Evolutionary conservation across 64 coral and sea anemone genomes (phyloP), one percentile per base, ranked within the genome.

Genomic region (Pachyseris speciosa): DNA sequence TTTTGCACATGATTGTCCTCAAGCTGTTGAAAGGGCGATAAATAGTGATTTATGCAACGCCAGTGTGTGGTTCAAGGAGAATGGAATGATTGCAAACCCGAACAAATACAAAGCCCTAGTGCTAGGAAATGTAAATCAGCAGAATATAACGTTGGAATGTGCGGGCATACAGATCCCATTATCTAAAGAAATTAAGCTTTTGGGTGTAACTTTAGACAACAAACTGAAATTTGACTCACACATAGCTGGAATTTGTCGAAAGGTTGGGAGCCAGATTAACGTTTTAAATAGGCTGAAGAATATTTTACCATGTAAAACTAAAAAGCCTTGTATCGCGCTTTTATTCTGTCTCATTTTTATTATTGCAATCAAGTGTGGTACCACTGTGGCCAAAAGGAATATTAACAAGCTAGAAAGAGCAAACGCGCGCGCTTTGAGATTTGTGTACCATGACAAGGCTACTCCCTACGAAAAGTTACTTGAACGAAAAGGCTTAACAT

Each of bases 181-280:
- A 83, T 57, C 78, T 24, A 52, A 83, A 25, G 78, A 83, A 30
- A 83, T 83, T 29, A 83, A 61, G 32, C 29, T 83, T 47, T 61
- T 60, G 59, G 78, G 50, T 29, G 78, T 83, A 3, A 60, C 48
- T 34, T 31, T 83, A 83, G 78, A 83, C 60, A 83, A 63, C 29
- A 86, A 47, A 42, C 50, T 69, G 66, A 86, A 86, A 70, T 86
- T 86, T 43, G 64, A 86, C 50, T 86, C 83, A 48, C 83, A 86
- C 31, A 49, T 86, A 24, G 22, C 16, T 51, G 48, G 40, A 31
- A 86, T 86, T 4, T 51, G 57, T 30, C 83, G 83, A 27, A 86
- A 70, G 41, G 83, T 86, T n/a, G 83, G 83, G 44, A 64, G 83
- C 33, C 83, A 86, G 50, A 38, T 86, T 25, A 70, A 86, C 50